Base-by-base conservation (phyloP, 2,113 vertebrate genomes). In the Corydoras maculifer region DNA sequence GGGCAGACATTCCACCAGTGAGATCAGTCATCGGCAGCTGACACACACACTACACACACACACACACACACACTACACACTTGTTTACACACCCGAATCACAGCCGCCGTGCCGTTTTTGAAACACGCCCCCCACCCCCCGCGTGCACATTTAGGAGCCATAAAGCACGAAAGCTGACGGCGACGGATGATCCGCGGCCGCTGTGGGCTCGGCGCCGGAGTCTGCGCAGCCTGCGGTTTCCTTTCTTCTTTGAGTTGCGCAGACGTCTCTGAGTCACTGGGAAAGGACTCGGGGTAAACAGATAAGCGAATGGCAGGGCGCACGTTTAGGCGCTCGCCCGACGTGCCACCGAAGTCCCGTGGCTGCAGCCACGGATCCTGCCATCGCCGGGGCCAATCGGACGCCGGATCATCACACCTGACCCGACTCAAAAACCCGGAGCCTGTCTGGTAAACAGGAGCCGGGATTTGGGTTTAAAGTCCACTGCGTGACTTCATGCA, bases 141-240 rank as follows among this genome's bases (percentile, higher is more conserved):
- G 31, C 14, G 31, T 32, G 43, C 53, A 48, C 54, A 35, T 53
- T 55, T 25, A 68, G 54, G 30, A 58, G 65, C 11, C 10, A 58
- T 43, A 68, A 35, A 18, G 31, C 31, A 68, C 53, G 15, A 68
- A 68, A 68, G 65, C 65, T 54, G 31, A 18, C 30, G 65, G 65
- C 53, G 58, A 58, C 65, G 58, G 10, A 68, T 68, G 53, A 68
- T 68, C 55, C 57, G 35, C 53, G 12, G 54, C 65, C 9, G 15
- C 65, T 35, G 54, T 15, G 54, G 54, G 12, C 2, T n/a, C 14
- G 3, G 14, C 14, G 35, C 35, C 35, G 35, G 7, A 43, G 35
- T 43, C 35, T 43, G 35, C 7, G 31, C 12, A 43, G 31, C 14
- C 31, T n/a, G 12, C n/a, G 61, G 31, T 43, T 62, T 62, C 13